These are phyloP conservation scores for Anableps anableps DNA, from an alignment of 2,797 vertebrate species.

Conservation along the genomic window DNA sequence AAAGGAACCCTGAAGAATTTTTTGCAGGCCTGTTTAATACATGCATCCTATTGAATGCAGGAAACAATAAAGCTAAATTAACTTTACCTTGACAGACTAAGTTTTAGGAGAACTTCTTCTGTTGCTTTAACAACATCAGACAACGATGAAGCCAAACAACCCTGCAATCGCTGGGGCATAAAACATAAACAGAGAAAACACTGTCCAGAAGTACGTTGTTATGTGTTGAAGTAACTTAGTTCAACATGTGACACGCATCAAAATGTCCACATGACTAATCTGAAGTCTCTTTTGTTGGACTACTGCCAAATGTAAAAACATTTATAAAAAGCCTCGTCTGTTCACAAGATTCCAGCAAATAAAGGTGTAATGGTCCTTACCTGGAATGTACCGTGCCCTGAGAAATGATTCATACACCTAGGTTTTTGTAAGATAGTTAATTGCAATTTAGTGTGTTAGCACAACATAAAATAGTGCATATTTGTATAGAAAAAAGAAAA, in stretches of 20 bases:
- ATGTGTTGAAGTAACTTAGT: background rate
- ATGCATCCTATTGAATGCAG: constrained; percentile 7
- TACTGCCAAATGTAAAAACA: background rate
- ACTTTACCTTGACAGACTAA: background rate
- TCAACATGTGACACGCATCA: constrained; percentile 3
- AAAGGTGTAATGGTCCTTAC: background rate
- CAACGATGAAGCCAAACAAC: background rate
- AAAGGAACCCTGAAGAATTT: constrained; percentile 4
- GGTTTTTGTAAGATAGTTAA: background rate
- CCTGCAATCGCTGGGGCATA: background rate
- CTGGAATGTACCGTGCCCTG: background rate
- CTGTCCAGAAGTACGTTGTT: background rate
- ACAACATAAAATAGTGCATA: background rate
- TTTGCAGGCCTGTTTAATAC: constrained; percentile 4
- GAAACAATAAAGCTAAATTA: constrained; percentile 12
- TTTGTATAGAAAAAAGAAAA: background rate
- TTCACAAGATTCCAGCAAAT: background rate
- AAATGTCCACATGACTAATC: background rate
- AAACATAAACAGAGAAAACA: background rate
- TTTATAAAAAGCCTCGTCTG: background rate
- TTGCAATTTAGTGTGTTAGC: background rate
- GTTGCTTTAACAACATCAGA: background rate
- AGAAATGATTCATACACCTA: background rate
- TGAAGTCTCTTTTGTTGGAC: background rate
- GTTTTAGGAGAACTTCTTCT: background rate